These are phyloP conservation scores for Mythimna vitellina DNA, from an alignment of 2,888 invertebrate species.

Conservation along the genomic window DNA sequence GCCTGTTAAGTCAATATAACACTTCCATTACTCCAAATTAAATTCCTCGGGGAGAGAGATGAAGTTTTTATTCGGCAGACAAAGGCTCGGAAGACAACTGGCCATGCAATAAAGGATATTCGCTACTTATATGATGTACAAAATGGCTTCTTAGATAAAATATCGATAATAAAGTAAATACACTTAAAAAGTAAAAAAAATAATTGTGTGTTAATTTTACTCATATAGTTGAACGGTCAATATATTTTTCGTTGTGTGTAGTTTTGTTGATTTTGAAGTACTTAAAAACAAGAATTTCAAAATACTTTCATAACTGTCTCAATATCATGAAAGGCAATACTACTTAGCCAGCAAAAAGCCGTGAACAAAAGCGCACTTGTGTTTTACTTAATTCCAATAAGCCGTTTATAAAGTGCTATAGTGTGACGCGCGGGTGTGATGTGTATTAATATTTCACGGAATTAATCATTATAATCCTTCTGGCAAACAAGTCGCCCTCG, in stretches of 20 bases:
- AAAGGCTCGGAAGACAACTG: constrained; percentile 82
- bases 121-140: constrained; percentile 52
- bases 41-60: constrained; percentile 90
- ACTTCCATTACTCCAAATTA: constrained; percentile 91
- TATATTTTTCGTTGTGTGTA: not conserved
- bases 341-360: constrained; percentile 70
- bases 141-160: constrained; percentile 57
- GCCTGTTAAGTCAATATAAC: constrained; percentile 91
- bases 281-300: not conserved
- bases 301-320: not conserved
- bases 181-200: not conserved
- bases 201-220: not conserved
- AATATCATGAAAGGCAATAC: constrained; percentile 9
- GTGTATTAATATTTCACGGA: constrained; percentile 90
- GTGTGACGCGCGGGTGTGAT: constrained; percentile 87
- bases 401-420: constrained; percentile 81
- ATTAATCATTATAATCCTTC: constrained; percentile 91
- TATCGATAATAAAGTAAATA: not conserved
- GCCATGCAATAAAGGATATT: constrained; percentile 71
- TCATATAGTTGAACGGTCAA: not conserved
- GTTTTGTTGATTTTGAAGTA: not conserved
- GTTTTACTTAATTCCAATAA: constrained; percentile 81
- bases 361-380: constrained; percentile 83
- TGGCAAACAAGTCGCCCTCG: constrained; percentile 89
- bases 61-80: constrained; percentile 89